These are phyloP conservation scores for Nymphalis c-album DNA, from an alignment of 2,888 invertebrate genomes.

Conservation along the genomic window DNA sequence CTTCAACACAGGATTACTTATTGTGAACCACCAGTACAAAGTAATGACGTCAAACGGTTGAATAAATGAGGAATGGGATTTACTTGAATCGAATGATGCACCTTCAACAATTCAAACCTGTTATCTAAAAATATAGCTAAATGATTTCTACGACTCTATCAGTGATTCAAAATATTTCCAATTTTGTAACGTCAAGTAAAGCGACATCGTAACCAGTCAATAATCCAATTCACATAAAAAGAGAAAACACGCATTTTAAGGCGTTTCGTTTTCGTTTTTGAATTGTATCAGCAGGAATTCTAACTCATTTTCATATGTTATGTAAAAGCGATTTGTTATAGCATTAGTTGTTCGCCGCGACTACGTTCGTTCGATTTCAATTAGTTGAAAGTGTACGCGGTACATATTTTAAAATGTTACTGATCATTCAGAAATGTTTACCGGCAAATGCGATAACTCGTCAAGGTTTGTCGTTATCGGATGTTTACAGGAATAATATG, in stretches of 20 bases:
- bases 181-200: background rate
- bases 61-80: too few relatives aligned
- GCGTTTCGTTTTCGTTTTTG: constrained; percentile 8
- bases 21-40: too few relatives aligned
- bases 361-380: too few relatives aligned
- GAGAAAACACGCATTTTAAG: constrained; percentile 22
- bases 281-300: background rate
- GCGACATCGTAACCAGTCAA: constrained; percentile 7
- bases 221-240: constrained; percentile 16
- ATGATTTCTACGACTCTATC: background rate
- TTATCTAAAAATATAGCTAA: background rate
- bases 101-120: background rate
- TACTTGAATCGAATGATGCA: background rate
- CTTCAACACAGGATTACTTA: too few relatives aligned
- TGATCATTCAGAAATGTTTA: too few relatives aligned
- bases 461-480: too few relatives aligned
- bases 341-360: background rate
- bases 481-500: too few relatives aligned
- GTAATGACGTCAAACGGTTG: too few relatives aligned
- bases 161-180: constrained; percentile 4
- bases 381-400: too few relatives aligned
- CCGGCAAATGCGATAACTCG: too few relatives aligned
- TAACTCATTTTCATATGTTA: background rate
- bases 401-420: too few relatives aligned
- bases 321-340: background rate